These are phyloP conservation scores for Apogon hyalosoma DNA, from an alignment of 2,797 vertebrate genomes.

Conservation along the genomic window DNA sequence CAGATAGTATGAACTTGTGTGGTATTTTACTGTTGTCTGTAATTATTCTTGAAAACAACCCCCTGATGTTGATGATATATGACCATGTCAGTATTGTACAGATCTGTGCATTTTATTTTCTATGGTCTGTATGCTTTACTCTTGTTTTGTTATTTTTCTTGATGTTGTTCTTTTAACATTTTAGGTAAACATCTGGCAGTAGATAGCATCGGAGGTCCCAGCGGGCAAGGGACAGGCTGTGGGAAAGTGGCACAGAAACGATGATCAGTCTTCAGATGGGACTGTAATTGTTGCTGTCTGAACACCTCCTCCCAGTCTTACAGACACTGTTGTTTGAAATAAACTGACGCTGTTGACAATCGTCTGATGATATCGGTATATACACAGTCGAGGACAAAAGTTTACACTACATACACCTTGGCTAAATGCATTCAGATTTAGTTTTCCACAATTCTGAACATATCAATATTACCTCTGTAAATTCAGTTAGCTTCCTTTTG, in stretches of 20 bases:
- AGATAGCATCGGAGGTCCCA: conserved; percentile 84
- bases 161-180: conserved; percentile 67
- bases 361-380: conserved; percentile 48
- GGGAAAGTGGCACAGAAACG: conserved; percentile 85
- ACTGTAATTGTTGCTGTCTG: conserved; percentile 80
- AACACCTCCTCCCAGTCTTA: conserved; percentile 79
- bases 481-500: no score
- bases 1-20: conserved; percentile 75
- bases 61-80: conserved; percentile 30
- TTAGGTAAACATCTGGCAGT: conserved; percentile 76
- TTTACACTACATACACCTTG: no score
- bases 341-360: conserved; percentile 38
- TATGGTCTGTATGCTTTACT: conserved; percentile 7
- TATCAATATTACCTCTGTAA: no score
- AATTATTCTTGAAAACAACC: conserved; percentile 46
- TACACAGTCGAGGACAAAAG: no score
- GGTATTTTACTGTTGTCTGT: conserved; percentile 48
- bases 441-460: conserved; percentile 2
- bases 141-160: conserved; percentile 32
- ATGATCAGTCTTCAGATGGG: conserved; percentile 82
- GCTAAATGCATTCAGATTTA: conserved; percentile 6
- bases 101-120: not conserved
- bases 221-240: conserved; percentile 82
- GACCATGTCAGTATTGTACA: not conserved
- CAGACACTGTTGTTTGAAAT: conserved; percentile 68